Conservation (phyloP, 1,140 invertebrate species). For the Mya arenaria region DNA sequence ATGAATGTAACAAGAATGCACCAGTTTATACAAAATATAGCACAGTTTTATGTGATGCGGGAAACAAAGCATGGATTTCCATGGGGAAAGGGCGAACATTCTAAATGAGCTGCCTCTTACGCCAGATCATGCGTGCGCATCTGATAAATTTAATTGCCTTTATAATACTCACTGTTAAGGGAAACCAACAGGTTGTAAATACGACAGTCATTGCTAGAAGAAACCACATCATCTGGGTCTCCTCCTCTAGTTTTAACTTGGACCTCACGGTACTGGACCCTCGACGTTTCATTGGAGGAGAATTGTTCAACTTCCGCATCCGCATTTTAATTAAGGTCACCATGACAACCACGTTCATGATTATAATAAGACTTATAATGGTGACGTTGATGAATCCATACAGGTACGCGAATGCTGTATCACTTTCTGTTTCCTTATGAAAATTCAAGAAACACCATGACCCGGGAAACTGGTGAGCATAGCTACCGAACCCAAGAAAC, state of each 20-base stretch:
- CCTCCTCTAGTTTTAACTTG: slow-evolving; percentile 75
- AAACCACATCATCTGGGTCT: slow-evolving; percentile 81
- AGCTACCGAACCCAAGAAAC: slow-evolving; percentile 79
- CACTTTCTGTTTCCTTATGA: slow-evolving; percentile 73
- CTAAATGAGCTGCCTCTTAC: too few relatives aligned
- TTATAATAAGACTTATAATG: slow-evolving; percentile 73
- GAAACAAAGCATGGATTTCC: too few relatives aligned
- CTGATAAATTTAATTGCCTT: slow-evolving; percentile 68
- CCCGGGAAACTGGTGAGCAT: slow-evolving; percentile 79
- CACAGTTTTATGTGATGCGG: too few relatives aligned
- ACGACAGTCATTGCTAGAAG: slow-evolving; percentile 81
- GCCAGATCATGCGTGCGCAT: slow-evolving; percentile 79
- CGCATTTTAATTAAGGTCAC: slow-evolving; percentile 76
- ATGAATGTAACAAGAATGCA: too few relatives aligned
- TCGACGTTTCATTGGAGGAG: slow-evolving; percentile 62
- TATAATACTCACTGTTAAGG: slow-evolving; percentile 79
- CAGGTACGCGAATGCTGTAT: slow-evolving; percentile 73
- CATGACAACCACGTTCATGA: slow-evolving; percentile 76
- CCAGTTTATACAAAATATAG: not conserved
- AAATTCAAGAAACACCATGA: slow-evolving; percentile 82
- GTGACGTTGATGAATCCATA: slow-evolving; percentile 76
- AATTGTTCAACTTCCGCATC: slow-evolving; percentile 61
- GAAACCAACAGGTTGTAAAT: slow-evolving; percentile 80
- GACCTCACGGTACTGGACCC: slow-evolving; percentile 48
- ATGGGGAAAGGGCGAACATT: too few relatives aligned